Percentiles rank a stretch among this genome's conserved stretches.
Evolutionary conservation across 2,797 vertebrate genomes (phyloP).

Genomic region (Peromyscus eremicus): DNA sequence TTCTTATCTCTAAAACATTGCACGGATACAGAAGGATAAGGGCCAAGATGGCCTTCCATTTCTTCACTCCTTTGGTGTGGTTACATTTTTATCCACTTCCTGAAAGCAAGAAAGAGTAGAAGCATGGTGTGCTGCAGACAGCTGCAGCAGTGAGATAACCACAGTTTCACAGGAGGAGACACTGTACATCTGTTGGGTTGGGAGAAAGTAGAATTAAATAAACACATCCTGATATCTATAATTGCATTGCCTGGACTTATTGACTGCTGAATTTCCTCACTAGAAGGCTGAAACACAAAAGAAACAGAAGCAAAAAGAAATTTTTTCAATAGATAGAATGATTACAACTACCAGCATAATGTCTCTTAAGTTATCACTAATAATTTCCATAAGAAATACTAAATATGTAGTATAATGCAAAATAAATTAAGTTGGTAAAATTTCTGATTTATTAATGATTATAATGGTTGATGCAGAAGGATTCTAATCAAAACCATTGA

Average conservation of each 20-base stretch:
- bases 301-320: neutral
- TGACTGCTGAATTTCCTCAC: neutral
- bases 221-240: neutral
- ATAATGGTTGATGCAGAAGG: neutral
- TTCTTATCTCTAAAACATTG: slow-evolving; percentile 33
- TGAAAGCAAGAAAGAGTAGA: slow-evolving; percentile 7
- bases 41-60: neutral
- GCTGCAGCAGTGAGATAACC: neutral
- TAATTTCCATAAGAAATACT: neutral
- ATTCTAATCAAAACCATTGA: rapidly evolving
- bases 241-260: neutral
- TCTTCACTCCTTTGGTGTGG: neutral
- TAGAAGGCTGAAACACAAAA: neutral
- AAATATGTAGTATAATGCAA: neutral
- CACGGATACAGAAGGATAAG: slow-evolving; percentile 46
- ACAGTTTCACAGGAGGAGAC: neutral
- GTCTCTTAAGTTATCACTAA: neutral
- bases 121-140: neutral
- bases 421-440: neutral
- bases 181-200: neutral
- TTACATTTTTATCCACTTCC: neutral
- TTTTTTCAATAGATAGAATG: neutral
- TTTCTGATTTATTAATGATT: neutral
- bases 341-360: neutral
- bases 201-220: neutral